Conservation (phyloP, 2,113 vertebrate genomes). For the Paedocypris sp. region DNA sequence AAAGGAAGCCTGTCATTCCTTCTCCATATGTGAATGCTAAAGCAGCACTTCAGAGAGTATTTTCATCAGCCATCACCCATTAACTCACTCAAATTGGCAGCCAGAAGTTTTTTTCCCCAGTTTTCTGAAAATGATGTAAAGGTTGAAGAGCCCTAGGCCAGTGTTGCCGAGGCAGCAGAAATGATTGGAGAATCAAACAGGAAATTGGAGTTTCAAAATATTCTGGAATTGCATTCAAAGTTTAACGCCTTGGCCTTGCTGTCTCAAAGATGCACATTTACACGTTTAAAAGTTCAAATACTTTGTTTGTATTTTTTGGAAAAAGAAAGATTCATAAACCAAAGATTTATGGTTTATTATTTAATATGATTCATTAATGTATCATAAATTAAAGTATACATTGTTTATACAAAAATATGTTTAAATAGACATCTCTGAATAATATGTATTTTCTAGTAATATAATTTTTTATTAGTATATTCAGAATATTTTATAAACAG, state of each 20-base stretch:
- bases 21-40: neutral
- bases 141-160: neutral
- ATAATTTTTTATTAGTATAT: too few relatives aligned
- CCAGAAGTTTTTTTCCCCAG: neutral
- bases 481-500: too few relatives aligned
- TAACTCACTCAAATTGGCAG: slow-evolving; percentile 24
- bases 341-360: too few relatives aligned
- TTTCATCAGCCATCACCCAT: slow-evolving; percentile 4
- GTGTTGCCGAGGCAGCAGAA: neutral
- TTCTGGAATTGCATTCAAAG: neutral
- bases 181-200: slow-evolving; percentile 19
- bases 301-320: too few relatives aligned
- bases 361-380: too few relatives aligned
- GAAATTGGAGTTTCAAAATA: slow-evolving; percentile 31
- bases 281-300: neutral
- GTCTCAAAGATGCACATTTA: neutral
- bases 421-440: too few relatives aligned
- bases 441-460: too few relatives aligned
- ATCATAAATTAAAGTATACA: too few relatives aligned
- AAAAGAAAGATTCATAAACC: too few relatives aligned
- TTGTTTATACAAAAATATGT: too few relatives aligned
- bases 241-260: neutral
- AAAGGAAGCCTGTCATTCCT: slow-evolving; percentile 25
- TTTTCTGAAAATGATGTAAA: slow-evolving; percentile 19
- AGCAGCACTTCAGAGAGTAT: slow-evolving; percentile 11